phyloP scores from a whole-genome alignment of 2,113 vertebrate genomes.

The Gnathonemus echidnorhynchus region DNA sequence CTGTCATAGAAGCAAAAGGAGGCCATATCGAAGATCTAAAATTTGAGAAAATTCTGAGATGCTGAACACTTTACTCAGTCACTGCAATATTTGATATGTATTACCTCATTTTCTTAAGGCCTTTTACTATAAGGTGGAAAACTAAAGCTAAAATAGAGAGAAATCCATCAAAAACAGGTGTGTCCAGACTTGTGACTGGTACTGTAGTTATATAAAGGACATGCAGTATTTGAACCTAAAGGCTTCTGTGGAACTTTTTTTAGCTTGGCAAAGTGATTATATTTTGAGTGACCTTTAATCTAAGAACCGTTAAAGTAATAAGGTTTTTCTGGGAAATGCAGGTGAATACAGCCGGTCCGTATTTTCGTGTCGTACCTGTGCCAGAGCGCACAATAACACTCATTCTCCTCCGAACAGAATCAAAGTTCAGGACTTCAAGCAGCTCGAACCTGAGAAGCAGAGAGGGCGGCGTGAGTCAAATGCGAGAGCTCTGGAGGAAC shows the following conservation, averaged over 20 bases:
- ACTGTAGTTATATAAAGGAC: background rate
- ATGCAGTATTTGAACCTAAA: background rate
- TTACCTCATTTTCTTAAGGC: background rate
- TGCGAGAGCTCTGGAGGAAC: background rate
- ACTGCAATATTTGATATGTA: background rate
- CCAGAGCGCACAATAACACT: conserved; percentile 81
- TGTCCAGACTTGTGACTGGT: background rate
- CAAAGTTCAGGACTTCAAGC: conserved; percentile 82
- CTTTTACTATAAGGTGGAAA: background rate
- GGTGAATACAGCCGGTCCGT: background rate
- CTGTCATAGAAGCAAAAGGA: background rate
- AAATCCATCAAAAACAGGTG: background rate
- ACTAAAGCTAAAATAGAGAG: background rate
- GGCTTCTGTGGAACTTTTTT: background rate
- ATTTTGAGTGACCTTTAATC: background rate
- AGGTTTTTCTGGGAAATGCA: background rate
- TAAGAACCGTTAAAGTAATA: background rate
- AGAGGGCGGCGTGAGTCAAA: background rate
- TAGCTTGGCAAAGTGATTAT: background rate
- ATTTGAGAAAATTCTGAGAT: background rate
- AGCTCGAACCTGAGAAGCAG: conserved; percentile 74
- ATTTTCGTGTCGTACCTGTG: conserved; percentile 58
- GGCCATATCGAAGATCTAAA: background rate
- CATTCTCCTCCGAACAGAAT: conserved; percentile 91
- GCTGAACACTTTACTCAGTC: background rate